Evolutionary conservation across 2,113 vertebrate genomes (phyloP).

Genomic region (Zapus hudsonius): DNA sequence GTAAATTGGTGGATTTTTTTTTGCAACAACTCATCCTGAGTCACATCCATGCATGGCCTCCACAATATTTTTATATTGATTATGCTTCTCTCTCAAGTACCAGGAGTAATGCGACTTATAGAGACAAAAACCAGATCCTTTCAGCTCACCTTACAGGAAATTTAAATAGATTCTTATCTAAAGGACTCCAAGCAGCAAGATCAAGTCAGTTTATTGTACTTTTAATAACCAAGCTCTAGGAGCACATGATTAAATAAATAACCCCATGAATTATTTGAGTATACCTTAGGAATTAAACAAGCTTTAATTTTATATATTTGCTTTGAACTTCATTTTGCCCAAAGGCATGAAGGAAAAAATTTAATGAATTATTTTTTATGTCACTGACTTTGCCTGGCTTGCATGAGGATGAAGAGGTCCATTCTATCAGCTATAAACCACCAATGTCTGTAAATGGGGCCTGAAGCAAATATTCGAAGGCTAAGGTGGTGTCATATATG

Average conservation of each 20-base stretch:
- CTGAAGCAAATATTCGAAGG: no score
- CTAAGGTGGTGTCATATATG: background rate
- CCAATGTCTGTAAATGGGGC: no score
- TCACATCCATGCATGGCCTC: no score
- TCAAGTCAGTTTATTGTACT: background rate
- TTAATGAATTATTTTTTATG: constrained; percentile 25
- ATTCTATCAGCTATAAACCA: background rate
- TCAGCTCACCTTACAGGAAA: background rate
- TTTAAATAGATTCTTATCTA: background rate
- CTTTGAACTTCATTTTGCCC: constrained; percentile 17
- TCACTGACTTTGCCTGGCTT: background rate
- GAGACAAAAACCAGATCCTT: background rate
- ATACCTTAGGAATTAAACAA: background rate
- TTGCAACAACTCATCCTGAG: background rate
- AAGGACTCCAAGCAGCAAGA: background rate
- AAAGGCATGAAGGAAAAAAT: background rate
- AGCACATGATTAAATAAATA: background rate
- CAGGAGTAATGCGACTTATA: background rate
- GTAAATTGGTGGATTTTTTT: background rate
- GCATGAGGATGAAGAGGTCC: background rate
- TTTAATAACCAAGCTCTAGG: background rate
- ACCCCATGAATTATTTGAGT: background rate
- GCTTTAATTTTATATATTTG: background rate
- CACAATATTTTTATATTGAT: background rate
- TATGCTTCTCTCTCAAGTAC: background rate